A percentile compares a stretch with the other conserved stretches of the same genome.
Evolutionary conservation across 1,140 invertebrate genomes (phyloP).

Genomic region (Nephotettix cincticeps): DNA sequence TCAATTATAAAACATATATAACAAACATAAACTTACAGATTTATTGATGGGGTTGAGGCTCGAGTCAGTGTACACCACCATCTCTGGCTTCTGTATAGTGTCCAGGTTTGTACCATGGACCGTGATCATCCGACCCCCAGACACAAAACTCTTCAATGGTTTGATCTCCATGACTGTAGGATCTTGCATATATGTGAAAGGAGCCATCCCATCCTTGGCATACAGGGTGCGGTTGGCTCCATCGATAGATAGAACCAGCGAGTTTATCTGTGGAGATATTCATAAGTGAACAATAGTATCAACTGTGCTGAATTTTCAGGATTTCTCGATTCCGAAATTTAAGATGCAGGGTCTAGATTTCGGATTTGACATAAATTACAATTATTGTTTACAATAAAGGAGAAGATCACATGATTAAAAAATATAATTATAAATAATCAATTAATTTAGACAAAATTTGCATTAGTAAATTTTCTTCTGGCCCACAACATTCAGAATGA

Average conservation of each 20-base stretch:
- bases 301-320: too few species aligned
- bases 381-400: too few species aligned
- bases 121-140: constrained; percentile 90
- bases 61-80: constrained; percentile 75
- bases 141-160: constrained; percentile 81
- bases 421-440: too few species aligned
- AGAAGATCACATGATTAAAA: too few species aligned
- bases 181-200: constrained; percentile 89
- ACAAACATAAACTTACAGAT: constrained; percentile 55
- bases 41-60: constrained; percentile 71
- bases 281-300: too few species aligned
- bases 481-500: too few species aligned
- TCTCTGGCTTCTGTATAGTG: constrained; percentile 87
- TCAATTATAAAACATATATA: too few species aligned
- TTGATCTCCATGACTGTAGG: constrained; percentile 94
- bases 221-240: constrained; percentile 72
- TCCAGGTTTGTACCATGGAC: constrained; percentile 90
- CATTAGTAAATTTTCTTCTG: too few species aligned
- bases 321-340: too few species aligned
- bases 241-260: constrained; percentile 78
- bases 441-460: too few species aligned
- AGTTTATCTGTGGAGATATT: constrained; percentile 52
- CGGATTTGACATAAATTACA: too few species aligned
- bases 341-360: too few species aligned
- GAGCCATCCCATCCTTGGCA: constrained; percentile 48